Evolutionary conservation across 2,797 vertebrate species (phyloP), one percentile per base, ranked within the genome.

Genomic region (Glyptemys insculpta): DNA sequence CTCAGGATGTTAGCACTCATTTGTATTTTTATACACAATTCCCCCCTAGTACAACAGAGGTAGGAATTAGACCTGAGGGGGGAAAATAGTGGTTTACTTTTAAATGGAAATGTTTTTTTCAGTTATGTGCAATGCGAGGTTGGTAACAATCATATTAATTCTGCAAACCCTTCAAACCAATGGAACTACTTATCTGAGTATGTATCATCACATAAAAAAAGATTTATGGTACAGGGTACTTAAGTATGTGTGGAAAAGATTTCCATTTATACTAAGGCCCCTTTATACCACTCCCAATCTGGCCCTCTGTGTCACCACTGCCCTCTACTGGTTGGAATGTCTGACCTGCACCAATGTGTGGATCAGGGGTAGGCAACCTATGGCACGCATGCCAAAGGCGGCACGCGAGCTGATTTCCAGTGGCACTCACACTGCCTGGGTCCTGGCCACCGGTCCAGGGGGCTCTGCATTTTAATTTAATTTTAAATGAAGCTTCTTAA

Each of bases 161-260:
- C 23, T 37, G 50, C 21, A 84, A 84, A 84, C 11, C 47, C 27
- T 68, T 68, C 85, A 44, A 5, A 37, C 44, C 49, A 6, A 14
- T 53, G 0, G 0, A 72, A 62, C 27, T 23, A 78, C 44, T 18
- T 11, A 27, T 52, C 74, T 44, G 15, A 68, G n/a, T 34, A 85
- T 27, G 49, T 86, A 53, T 31, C 2, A 49, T 25, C 54, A 49
- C 27, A 31, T 1, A 12, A 83, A 25, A 14, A 15, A 57, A 8
- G 23, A 7, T 3, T 59, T 50, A 41, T 44, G 50, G 50, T 16
- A 85, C 81, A 53, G 41, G 15, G 1, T 0, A 50, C 21, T 41
- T 53, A 88, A 52, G 4, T n/a, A 18, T 7, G 18, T 16, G 21
- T 56, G n/a, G 41, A 72, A n/a, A 21, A 44, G 37, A 80, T 56